A percentile compares a stretch with the other conserved stretches of the same genome.
Evolutionary conservation across 2,113 vertebrate genomes (phyloP).

Genomic region (Hassar affinis): DNA sequence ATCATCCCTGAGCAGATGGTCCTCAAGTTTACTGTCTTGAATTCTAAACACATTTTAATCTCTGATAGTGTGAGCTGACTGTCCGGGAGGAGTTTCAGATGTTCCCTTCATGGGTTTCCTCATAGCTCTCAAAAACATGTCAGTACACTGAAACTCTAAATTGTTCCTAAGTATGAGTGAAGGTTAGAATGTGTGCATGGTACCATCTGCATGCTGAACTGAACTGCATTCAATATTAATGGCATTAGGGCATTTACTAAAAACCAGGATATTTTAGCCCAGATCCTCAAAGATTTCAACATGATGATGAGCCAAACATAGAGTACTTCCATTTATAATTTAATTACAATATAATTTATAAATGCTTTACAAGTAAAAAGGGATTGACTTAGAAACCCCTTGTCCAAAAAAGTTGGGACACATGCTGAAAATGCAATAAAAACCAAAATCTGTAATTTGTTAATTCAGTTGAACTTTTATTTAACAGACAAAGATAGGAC

Average conservation of each 20-base stretch:
- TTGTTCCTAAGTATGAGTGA: too few species aligned
- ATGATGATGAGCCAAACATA: neutral
- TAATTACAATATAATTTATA: too few species aligned
- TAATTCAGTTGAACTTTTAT: too few species aligned
- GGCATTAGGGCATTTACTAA: neutral
- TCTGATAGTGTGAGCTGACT: neutral
- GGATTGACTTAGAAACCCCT: too few species aligned
- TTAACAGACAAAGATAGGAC: too few species aligned
- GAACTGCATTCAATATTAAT: neutral
- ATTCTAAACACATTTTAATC: neutral
- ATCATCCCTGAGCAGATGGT: neutral
- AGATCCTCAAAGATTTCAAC: too few species aligned
- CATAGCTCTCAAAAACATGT: neutral
- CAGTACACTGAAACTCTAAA: neutral
- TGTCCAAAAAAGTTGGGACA: too few species aligned
- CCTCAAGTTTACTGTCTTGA: neutral
- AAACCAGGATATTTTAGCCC: neutral
- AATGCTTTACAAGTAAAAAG: too few species aligned
- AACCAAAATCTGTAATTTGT: too few species aligned
- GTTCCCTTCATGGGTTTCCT: neutral
- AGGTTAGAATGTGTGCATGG: neutral
- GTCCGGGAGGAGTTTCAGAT: neutral
- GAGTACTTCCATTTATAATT: too few species aligned
- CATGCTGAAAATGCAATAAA: too few species aligned
- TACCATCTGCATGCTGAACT: neutral